Evolutionary conservation across 2,797 vertebrate species (phyloP).

Genomic region (Gallinago solitaria): DNA sequence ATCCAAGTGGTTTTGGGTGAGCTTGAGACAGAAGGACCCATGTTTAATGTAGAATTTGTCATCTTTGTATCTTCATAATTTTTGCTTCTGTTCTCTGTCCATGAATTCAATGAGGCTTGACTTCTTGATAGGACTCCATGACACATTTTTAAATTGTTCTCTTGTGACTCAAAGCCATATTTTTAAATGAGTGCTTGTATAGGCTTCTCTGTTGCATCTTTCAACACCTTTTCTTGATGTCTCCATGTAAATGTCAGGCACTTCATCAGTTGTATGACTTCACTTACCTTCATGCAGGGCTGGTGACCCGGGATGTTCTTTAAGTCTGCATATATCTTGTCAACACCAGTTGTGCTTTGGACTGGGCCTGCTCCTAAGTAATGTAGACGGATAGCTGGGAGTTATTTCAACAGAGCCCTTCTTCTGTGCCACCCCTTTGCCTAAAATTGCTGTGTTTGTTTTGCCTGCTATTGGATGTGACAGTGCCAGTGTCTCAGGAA

Average conservation of each 20-base stretch:
- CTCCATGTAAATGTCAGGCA: neutral
- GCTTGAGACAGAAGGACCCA: neutral
- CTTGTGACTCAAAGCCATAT: accelerated
- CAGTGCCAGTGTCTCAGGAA: neutral
- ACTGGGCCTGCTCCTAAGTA: neutral
- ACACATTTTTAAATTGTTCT: neutral
- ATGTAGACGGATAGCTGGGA: neutral
- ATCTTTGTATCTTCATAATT: neutral
- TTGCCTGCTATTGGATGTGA: neutral
- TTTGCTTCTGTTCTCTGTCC: neutral
- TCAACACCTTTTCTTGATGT: neutral
- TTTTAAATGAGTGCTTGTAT: neutral
- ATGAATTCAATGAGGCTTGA: neutral
- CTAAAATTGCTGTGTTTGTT: neutral
- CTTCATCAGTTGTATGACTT: neutral
- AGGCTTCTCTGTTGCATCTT: neutral
- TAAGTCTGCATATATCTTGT: neutral
- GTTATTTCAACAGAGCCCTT: neutral
- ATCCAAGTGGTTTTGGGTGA: neutral
- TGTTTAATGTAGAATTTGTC: neutral
- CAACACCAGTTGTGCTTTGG: neutral
- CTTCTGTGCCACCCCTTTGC: neutral
- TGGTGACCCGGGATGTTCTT: neutral
- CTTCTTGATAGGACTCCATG: neutral
- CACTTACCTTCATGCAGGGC: neutral